phyloP scores from a whole-genome alignment of 1,140 invertebrate genomes.

The Schmidtea mediterranea region DNA sequence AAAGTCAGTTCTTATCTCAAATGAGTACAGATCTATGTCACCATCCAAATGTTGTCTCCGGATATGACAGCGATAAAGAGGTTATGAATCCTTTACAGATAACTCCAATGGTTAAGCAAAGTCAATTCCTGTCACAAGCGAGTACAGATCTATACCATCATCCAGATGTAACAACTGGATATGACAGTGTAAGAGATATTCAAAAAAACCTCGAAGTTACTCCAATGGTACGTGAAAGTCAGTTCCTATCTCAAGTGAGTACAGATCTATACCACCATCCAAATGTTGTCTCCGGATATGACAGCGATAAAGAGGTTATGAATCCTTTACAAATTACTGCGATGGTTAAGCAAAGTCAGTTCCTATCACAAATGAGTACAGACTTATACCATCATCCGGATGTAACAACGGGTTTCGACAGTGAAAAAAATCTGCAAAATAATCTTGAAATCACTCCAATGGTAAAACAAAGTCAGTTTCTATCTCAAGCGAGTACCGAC shows the following conservation, averaged over 20 bases:
- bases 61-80: neutral
- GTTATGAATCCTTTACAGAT: neutral
- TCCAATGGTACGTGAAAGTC: neutral
- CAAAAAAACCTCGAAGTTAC: neutral
- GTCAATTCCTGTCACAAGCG: neutral
- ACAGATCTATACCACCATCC: neutral
- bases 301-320: neutral
- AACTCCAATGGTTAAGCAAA: neutral
- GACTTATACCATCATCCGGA: no score
- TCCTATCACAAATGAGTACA: no score
- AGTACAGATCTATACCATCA: neutral
- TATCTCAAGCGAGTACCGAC: no score
- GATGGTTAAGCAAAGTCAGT: neutral
- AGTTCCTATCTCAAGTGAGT: neutral
- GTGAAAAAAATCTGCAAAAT: no score
- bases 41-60: neutral
- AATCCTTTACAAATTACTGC: constrained; percentile 1
- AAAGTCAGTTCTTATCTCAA: neutral
- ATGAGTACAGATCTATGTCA: neutral
- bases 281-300: no score
- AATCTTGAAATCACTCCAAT: no score
- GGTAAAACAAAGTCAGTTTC: no score
- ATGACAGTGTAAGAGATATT: neutral
- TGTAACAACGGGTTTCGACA: no score
- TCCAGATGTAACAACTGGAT: neutral